Percentiles rank a stretch among this genome's conserved stretches.
These are phyloP conservation scores for Nymphalis polychloros DNA, from an alignment of 2,888 invertebrate genomes.

Conservation along the genomic window DNA sequence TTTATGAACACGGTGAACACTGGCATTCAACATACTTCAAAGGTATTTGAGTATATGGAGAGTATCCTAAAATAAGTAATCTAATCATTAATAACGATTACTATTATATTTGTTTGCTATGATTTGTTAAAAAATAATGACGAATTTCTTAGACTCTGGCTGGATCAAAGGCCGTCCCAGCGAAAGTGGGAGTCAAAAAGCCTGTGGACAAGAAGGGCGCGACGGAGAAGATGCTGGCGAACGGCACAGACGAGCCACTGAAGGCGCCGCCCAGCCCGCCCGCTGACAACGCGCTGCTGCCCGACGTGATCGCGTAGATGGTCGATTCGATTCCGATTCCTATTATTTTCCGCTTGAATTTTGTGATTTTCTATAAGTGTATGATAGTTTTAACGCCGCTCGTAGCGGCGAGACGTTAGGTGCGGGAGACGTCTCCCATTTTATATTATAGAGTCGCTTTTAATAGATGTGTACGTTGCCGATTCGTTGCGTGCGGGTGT, in stretches of 20 bases:
- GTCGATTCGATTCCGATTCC: constrained; percentile 59
- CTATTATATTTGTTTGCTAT: neutral
- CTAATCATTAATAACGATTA: neutral
- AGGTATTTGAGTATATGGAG: too few relatives aligned
- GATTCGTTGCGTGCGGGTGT: constrained; percentile 28
- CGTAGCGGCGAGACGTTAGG: constrained; percentile 69
- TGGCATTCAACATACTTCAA: too few relatives aligned
- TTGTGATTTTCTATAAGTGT: constrained; percentile 81
- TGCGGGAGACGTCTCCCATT: constrained; percentile 74
- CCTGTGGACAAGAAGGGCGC: constrained; percentile 41
- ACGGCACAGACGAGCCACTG: constrained; percentile 55
- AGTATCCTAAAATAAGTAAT: too few relatives aligned
- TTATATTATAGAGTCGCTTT: constrained; percentile 80
- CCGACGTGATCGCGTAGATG: constrained; percentile 76
- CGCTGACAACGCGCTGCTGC: constrained; percentile 67
- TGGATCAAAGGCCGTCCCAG: constrained; percentile 50
- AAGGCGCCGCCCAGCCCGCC: constrained; percentile 80
- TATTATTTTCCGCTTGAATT: constrained; percentile 80
- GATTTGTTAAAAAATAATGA: neutral
- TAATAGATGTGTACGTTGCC: constrained; percentile 54
- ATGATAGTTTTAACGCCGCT: constrained; percentile 72
- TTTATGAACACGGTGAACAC: too few relatives aligned
- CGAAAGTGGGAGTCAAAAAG: constrained; percentile 41
- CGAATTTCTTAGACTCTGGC: constrained; percentile 50
- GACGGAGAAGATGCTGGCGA: constrained; percentile 43